Evolutionary conservation across 2,113 vertebrate genomes (phyloP), one percentile per base, ranked within the genome.

Genomic region (Phodopus roborovskii): DNA sequence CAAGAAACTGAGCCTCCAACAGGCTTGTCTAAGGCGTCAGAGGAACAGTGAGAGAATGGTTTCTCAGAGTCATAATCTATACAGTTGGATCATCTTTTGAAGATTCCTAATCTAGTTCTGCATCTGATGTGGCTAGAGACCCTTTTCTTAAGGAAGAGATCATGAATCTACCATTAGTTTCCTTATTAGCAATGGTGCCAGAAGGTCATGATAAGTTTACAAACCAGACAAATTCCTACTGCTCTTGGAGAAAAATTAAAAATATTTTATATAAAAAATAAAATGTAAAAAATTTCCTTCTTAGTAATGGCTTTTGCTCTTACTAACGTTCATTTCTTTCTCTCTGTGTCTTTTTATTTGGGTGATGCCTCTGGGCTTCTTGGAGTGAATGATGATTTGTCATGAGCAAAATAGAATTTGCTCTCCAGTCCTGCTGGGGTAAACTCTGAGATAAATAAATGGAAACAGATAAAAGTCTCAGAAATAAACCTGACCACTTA

Each of bases 341-440:
- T 91, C 70, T 71, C 30, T 96, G 5, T 64, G 97, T 1, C 0
- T 92, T 91, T 97, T 92, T 95, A 74, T 97, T 97, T 96, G 96
- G 92, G 91, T 95, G 96, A 98, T 88, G 58, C 3, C 83, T 97
- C 97, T 15, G 92, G 75, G 92, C 81, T 96, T 95, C 74, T 92
- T 91, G 86, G 64, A 73, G 79, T 93, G 95, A 96, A 48, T 81
- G 89, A 97, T 97, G 92, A 94, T 96, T 97, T 97, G n/a, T 97
- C 93, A 82, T 96, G 77, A 97, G 86, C 15, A 68, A 96, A 92
- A 96, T 24, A 91, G 77, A 73, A 26, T 86, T 93, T 70, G 92
- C 97, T 98, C 81, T 92, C 96, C 56, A 91, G 48, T 96, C 86
- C 95, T 98, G 84, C 48, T 73, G 88, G 90, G 95, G 56, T 71